Conservation (phyloP, 2,113 vertebrate genomes). For the Crotalus tigris region DNA sequence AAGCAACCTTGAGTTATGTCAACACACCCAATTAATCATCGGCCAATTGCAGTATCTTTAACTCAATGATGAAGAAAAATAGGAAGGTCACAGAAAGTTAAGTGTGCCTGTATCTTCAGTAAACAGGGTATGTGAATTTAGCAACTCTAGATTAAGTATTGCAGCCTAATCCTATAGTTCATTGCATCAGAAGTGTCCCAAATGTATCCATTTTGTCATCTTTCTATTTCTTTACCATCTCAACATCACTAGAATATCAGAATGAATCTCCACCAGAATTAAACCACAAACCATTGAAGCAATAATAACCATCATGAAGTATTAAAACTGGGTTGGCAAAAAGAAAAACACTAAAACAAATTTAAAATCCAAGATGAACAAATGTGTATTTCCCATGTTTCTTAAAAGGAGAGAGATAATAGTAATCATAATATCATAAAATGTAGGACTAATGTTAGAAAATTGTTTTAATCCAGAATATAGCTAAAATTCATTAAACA, state of each 20-base stretch:
- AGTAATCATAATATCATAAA: background rate
- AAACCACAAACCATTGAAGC: background rate
- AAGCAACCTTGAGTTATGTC: slow-evolving; percentile 46
- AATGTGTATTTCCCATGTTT: background rate
- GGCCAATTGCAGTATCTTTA: slow-evolving; percentile 48
- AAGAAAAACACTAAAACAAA: background rate
- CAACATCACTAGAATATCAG: background rate
- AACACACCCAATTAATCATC: slow-evolving; percentile 52
- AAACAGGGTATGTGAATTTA: background rate
- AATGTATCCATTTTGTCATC: background rate
- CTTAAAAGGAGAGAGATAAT: background rate
- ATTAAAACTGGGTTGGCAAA: background rate
- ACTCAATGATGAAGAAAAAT: slow-evolving; percentile 62
- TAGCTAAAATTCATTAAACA: background rate
- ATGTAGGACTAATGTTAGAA: background rate
- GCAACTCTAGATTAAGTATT: background rate
- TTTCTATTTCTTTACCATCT: background rate
- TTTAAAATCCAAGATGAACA: background rate
- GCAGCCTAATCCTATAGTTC: background rate
- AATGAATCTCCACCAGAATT: background rate
- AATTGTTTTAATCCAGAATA: background rate
- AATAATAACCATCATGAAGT: background rate
- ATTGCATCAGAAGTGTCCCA: background rate
- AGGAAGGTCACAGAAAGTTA: slow-evolving; percentile 34
- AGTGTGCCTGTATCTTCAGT: background rate